Evolutionary conservation across 2,797 vertebrate species (phyloP).

Genomic region (Enteromius anoplus): DNA sequence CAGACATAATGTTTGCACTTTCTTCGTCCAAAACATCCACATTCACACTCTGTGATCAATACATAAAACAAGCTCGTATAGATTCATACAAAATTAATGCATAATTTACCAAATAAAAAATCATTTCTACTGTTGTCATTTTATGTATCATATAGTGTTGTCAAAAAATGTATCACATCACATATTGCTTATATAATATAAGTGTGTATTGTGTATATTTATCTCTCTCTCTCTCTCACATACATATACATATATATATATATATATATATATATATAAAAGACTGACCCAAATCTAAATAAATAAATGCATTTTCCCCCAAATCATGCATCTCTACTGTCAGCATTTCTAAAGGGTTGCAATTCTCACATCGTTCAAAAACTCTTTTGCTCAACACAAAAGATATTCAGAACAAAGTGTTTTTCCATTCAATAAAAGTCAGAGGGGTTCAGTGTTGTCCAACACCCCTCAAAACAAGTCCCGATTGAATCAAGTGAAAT

Average conservation of each 20-base stretch:
- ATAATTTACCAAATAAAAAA: not conserved
- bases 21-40: not conserved
- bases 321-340: not conserved
- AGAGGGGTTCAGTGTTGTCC: not conserved
- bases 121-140: too few relatives aligned
- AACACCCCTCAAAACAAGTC: not conserved
- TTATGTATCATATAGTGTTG: too few relatives aligned
- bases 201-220: too few relatives aligned
- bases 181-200: too few relatives aligned
- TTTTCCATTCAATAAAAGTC: not conserved
- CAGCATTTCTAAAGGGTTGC: not conserved
- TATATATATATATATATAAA: too few relatives aligned
- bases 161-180: too few relatives aligned
- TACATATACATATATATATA: too few relatives aligned
- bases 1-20: constrained; percentile 14
- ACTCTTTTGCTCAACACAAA: not conserved
- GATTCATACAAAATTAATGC: not conserved
- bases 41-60: constrained; percentile 15
- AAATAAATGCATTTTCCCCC: not conserved
- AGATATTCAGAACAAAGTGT: not conserved
- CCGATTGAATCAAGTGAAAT: constrained; percentile 5
- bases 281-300: not conserved
- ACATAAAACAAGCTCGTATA: not conserved
- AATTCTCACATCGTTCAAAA: not conserved
- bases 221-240: too few relatives aligned